Evolutionary conservation across 2,888 invertebrate species (phyloP), one percentile per base, ranked within the genome.

Genomic region (Leptinotarsa haldemani): DNA sequence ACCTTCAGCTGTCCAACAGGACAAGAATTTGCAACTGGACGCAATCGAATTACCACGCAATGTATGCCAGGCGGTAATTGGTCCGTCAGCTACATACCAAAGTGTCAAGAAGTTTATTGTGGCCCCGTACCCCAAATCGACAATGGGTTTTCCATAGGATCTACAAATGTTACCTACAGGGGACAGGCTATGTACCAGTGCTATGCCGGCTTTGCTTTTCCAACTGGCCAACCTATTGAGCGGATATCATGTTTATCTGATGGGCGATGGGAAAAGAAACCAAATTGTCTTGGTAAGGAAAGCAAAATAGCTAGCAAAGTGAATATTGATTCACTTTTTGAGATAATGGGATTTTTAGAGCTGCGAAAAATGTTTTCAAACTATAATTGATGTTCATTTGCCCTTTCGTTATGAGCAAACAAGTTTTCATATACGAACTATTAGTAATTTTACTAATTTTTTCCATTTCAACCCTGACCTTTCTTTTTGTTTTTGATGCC

Each of bases 91-190:
- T 97, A 97, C 87, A 96, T 97, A 84, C 97, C 97, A 15, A 94
- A 94, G 86, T 97, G 97, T 86, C 97, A 97, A 92, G 96, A 96
- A 92, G 96, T 96, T 25, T 98, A 98, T 86, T 98, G 98, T 87
- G 97, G 97, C 71, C 97, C 98, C 30, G 98, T 98, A 65, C 98
- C 98, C 71, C 98, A 98, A 90, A 98, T 98, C 78, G 96, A 97
- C 85, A 98, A 98, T 86, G 98, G 98, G 65, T 98, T 97, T 88
- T 97, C 97, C 3, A 97, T 97, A 85, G 96, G 96, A 65, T 97
- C 98, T 0, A 94, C 97, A 4, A 98, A 98, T 87, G 98, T 98
- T 9, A 98, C 97, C 1, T 98, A 96, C 85, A 92, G 93, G 77
- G 98, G 97, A 50, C 91, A 96, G 79, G 97, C 97, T 71, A 97